Base-by-base conservation (phyloP, 2,113 vertebrate species). In the Polypterus bichir region DNA sequence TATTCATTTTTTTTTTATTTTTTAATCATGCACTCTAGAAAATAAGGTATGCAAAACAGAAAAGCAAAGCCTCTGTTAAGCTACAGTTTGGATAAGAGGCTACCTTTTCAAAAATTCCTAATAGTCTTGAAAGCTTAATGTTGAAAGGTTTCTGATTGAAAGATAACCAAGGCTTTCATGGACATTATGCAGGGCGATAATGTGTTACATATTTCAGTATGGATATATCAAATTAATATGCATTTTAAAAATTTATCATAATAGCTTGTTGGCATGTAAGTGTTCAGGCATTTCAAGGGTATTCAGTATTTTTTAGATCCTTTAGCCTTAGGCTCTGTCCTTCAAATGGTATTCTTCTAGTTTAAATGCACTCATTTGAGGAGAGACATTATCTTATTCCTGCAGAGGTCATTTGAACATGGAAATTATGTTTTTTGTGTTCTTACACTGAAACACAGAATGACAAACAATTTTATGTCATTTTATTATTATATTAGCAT, bases 211-310 rank as follows among this genome's bases (percentile, higher is more conserved):
- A 9, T 45, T 45, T 58, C 6, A 58, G 8, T 58, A 44, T 58
- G 44, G 5, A n/a, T 58, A 45, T 58, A 58, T 58, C 46, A 58
- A 44, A 58, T 58, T 58, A 58, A 58, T 58, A 44, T 45, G 8
- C n/a, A 58, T 58, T 58, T 58, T 58, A 58, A 58, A 44, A 45
- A 58, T 58, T 11, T 4, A 58, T 58, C 44, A n/a, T 58, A 58
- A 58, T 44, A 9, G 56, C 9, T 58, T 27, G 56, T 6, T 58
- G 56, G 56, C 56, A 58, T 45, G 44, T 44, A 4, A 58, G 8
- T 3, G n/a, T 44, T 7, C 56, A 58, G 56, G 46, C 56, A 55
- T 55, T 58, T 58, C 4, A 58, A 58, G 56, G 56, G n/a, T 58
- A 58, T 27, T 45, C 56, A 58, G 44, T 5, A 6, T 7, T 44